These are phyloP conservation scores for Eumacrocentrus americanus DNA, from an alignment of 2,888 invertebrate species.

Conservation along the genomic window DNA sequence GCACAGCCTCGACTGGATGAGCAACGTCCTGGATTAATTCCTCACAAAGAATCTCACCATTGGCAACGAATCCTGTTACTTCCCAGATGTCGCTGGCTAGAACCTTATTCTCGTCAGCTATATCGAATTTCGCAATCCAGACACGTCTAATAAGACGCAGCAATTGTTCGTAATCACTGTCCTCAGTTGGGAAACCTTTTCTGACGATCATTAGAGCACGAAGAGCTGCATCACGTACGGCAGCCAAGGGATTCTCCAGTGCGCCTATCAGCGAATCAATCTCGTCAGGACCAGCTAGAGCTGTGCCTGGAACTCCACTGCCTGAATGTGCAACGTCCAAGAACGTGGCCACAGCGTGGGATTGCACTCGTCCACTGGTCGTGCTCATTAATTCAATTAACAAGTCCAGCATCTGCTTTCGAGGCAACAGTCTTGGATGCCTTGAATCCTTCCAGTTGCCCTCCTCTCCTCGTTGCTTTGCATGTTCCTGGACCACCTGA, in stretches of 20 bases:
- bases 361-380: constrained; percentile 74
- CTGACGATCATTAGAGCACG: constrained; percentile 73
- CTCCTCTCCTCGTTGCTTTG: constrained; percentile 66
- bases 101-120: constrained; percentile 74
- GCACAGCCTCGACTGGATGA: constrained; percentile 81
- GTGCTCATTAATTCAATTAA: constrained; percentile 78
- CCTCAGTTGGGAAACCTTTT: constrained; percentile 68
- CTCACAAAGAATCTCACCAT: constrained; percentile 63
- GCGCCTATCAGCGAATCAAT: constrained; percentile 75
- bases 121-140: constrained; percentile 85
- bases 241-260: constrained; percentile 72
- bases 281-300: constrained; percentile 72
- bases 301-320: constrained; percentile 71
- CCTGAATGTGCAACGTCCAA: constrained; percentile 79
- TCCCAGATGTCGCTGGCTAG: constrained; percentile 72
- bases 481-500: constrained; percentile 76
- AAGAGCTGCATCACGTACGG: constrained; percentile 81
- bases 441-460: constrained; percentile 64
- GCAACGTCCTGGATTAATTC: constrained; percentile 74
- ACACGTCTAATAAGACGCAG: constrained; percentile 74
- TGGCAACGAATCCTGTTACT: constrained; percentile 63
- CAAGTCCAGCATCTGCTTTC: constrained; percentile 80
- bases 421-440: constrained; percentile 81
- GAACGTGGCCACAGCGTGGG: constrained; percentile 79
- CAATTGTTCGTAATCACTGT: constrained; percentile 67